Evolutionary conservation across 1,140 invertebrate genomes (phyloP).

Genomic region (Ganaspis sp.): DNA sequence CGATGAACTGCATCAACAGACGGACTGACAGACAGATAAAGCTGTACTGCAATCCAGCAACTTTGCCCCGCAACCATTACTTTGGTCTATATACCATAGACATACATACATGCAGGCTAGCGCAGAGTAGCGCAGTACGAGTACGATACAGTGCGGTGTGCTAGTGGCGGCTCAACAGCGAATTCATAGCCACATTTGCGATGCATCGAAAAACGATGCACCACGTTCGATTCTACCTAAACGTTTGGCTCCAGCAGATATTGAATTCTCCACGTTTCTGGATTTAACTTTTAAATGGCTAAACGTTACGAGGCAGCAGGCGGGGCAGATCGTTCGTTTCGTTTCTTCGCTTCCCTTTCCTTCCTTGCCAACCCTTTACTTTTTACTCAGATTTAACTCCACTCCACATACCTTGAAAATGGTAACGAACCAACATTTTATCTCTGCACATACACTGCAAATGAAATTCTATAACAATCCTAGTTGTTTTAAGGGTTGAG

Average conservation of each 20-base stretch:
- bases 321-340: constrained; percentile 22
- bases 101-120: too few relatives aligned
- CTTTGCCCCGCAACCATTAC: constrained; percentile 1
- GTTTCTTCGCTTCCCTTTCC: background rate
- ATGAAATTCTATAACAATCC: background rate
- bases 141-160: background rate
- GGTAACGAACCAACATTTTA: constrained; percentile 22
- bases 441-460: background rate
- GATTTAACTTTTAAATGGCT: constrained; percentile 30
- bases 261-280: constrained; percentile 18
- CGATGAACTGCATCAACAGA: background rate
- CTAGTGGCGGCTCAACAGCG: background rate
- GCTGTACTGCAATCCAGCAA: background rate
- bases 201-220: constrained; percentile 30
- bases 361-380: background rate
- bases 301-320: constrained; percentile 20
- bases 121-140: too few relatives aligned
- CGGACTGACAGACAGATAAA: background rate
- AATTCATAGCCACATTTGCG: constrained; percentile 23
- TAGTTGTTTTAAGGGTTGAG: constrained; percentile 2
- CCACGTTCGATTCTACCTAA: constrained; percentile 19
- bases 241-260: constrained; percentile 15
- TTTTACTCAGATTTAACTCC: background rate
- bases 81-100: background rate
- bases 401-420: constrained; percentile 2